Conservation (phyloP, 2,797 vertebrate species). For the Clarias pachynema region DNA sequence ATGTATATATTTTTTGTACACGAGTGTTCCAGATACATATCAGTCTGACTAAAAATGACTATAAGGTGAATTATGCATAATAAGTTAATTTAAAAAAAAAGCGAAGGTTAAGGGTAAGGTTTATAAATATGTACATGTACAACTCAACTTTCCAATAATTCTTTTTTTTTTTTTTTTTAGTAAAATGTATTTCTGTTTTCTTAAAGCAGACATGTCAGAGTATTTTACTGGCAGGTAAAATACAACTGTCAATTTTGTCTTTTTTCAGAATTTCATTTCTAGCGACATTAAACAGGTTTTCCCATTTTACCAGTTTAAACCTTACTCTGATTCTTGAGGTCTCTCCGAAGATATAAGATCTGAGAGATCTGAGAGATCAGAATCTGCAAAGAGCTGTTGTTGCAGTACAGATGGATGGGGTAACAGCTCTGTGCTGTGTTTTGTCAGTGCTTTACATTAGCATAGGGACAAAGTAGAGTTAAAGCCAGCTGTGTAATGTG, state of each 20-base stretch:
- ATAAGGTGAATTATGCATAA: no score
- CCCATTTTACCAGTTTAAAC: not conserved
- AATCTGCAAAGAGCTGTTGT: not conserved
- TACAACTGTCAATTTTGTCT: not conserved
- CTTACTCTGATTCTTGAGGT: not conserved
- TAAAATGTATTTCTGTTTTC: no score
- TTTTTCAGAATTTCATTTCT: not conserved
- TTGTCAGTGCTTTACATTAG: not conserved
- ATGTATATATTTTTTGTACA: no score
- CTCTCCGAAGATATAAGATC: not conserved
- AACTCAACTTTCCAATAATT: not conserved
- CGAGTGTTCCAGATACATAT: no score
- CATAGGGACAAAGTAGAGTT: conserved; percentile 8
- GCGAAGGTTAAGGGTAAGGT: not conserved
- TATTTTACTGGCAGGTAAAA: no score
- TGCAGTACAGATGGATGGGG: not conserved
- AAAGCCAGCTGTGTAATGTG: not conserved
- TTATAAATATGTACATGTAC: not conserved
- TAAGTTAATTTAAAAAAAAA: no score
- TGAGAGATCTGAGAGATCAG: not conserved
- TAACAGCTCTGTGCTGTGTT: not conserved
- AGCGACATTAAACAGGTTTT: not conserved
- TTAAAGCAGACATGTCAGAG: no score
- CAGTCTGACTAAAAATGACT: no score
- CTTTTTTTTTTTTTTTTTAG: no score